Base-by-base conservation (phyloP, 1,140 invertebrate species). In the Lineus longissimus region DNA sequence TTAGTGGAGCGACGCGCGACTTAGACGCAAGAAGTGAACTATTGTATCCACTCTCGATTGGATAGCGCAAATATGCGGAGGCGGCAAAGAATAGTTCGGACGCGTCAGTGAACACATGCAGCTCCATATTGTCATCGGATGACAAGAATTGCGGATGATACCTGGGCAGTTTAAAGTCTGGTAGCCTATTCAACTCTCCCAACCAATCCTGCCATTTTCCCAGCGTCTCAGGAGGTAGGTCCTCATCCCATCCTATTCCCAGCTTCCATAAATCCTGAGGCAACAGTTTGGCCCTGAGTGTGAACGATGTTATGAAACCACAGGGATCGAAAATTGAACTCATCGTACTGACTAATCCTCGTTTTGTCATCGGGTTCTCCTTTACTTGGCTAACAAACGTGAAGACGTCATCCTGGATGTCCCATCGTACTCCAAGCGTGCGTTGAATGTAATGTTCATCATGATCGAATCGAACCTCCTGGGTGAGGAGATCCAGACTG, bases 171-270 rank as follows among this genome's bases (percentile, higher is more conserved):
- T 27, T 0, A 25, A 65, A 40, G n/a, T 31, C 30, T 15, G n/a
- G 1, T 11, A 62, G 27, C 22, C 62, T 27, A 1, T 29, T 27
- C 33, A 68, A 22, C n/a, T 64, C 25, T 15, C 33, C 2, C 31
- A 31, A 11, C 63, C 55, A 62, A 11, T 22, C 27, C 30, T 65
- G 6, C 63, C 63, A 62, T 25, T 40, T n/a, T n/a, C n/a, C n/a
- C n/a, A n/a, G n/a, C n/a, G n/a, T n/a, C n/a, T n/a, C n/a, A n/a
- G n/a, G n/a, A n/a, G n/a, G n/a, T n/a, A n/a, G n/a, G n/a, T n/a
- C n/a, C n/a, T n/a, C n/a, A n/a, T n/a, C n/a, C n/a, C n/a, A n/a
- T n/a, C n/a, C n/a, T n/a, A n/a, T n/a, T n/a, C n/a, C n/a, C n/a
- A n/a, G n/a, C n/a, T n/a, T n/a, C n/a, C n/a, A n/a, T n/a, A n/a